phyloP scores from a whole-genome alignment of 2,113 vertebrate genomes.

The Myrmophylax atrothorax region DNA sequence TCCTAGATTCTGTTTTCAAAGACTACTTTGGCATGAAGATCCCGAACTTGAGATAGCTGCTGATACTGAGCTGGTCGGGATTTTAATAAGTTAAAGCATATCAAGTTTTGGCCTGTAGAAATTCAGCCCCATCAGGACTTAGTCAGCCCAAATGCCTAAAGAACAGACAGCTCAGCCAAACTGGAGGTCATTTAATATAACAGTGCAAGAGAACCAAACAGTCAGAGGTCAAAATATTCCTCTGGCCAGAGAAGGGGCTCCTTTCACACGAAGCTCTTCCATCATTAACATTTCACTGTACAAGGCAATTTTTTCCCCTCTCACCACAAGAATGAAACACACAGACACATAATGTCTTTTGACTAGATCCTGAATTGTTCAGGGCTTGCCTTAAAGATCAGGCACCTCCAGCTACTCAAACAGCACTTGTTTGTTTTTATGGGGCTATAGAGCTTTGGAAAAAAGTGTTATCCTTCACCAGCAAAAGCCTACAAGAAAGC shows the following conservation, averaged over 20 bases:
- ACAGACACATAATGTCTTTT: background rate
- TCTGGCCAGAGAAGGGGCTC: background rate
- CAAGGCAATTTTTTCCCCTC: background rate
- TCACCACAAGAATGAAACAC: background rate
- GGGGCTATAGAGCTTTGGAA: background rate
- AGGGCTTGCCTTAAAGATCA: background rate
- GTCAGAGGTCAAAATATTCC: background rate
- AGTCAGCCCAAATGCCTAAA: background rate
- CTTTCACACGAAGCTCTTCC: background rate
- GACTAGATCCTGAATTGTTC: background rate
- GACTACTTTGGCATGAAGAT: background rate
- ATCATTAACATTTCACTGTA: background rate
- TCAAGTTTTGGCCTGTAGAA: background rate
- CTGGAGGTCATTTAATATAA: background rate
- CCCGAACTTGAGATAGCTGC: background rate
- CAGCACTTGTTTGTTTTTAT: background rate
- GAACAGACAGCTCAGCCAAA: constrained; percentile 4
- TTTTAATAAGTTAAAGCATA: background rate
- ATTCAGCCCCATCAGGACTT: background rate
- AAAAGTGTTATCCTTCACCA: background rate
- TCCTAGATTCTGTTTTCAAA: background rate
- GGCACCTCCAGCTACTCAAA: background rate
- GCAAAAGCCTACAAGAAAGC: background rate
- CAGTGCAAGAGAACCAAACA: background rate
- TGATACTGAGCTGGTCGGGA: background rate